phyloP scores from a whole-genome alignment of 2,888 invertebrate genomes.

The Diaphora mendica region DNA sequence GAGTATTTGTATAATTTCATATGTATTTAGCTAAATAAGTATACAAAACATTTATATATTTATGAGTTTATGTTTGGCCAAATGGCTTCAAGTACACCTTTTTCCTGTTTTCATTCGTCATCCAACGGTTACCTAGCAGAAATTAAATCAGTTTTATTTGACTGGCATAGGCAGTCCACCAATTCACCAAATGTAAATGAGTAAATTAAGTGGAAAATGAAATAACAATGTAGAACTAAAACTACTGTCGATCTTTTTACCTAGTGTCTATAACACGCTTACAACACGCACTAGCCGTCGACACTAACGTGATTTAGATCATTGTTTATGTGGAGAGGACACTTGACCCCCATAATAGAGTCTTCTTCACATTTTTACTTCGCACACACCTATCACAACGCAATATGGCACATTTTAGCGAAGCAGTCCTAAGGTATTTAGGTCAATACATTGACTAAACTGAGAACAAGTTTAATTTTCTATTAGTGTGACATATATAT shows the following conservation, averaged over 20 bases:
- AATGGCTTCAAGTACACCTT: too few species aligned
- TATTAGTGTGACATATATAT: conserved; percentile 42
- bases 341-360: conserved; percentile 46
- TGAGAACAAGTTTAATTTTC: conserved; percentile 41
- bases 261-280: conserved; percentile 23
- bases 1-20: too few species aligned
- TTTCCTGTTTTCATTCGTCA: too few species aligned
- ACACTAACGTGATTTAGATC: conserved; percentile 60
- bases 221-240: neutral
- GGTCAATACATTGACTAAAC: conserved; percentile 49
- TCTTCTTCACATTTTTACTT: conserved; percentile 24
- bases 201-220: neutral
- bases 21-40: too few species aligned
- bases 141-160: too few species aligned
- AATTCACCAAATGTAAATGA: neutral
- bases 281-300: conserved; percentile 38
- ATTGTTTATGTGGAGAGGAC: conserved; percentile 59
- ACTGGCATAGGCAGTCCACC: too few species aligned
- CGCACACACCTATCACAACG: conserved; percentile 18
- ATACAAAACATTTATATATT: too few species aligned
- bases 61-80: too few species aligned
- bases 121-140: too few species aligned
- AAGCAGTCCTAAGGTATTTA: conserved; percentile 33
- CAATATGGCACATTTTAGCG: conserved; percentile 21
- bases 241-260: conserved; percentile 8